Evolutionary conservation across 2,113 vertebrate species (phyloP), one percentile per base, ranked within the genome.

Genomic region (Lonchura striata): DNA sequence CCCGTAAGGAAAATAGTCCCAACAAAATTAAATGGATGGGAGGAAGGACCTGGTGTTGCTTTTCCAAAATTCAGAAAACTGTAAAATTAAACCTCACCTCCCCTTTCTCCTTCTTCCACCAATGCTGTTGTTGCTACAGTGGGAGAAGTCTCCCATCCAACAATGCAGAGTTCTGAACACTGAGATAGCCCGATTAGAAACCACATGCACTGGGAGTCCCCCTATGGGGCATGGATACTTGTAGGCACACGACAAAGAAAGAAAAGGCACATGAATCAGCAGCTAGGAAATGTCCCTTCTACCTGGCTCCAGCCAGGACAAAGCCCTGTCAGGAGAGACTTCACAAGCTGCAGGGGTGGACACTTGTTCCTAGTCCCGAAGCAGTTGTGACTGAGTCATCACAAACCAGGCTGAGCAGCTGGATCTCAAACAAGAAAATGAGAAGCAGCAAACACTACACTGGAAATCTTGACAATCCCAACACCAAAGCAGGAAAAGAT

Each of bases 51-150:
- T 37, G 47, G 13, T 7, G 13, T 8, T 37, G 19, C 22, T 53
- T 47, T 82, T 47, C 47, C 41, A 71, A 52, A 41, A 78, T 25
- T 20, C 64, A 54, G 28, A 63, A 93, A 82, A 70, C 9, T 27
- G 39, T 33, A 56, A 76, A 92, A 82, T 39, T 35, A 76, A 79
- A 82, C 31, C 37, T 80, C 27, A 52, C 13, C 8, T 82, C 19
- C 39, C 28, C 7, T 74, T 84, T 15, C 44, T 53, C 56, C 44
- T 24, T 79, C 39, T 82, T 65, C 23, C 16, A 82, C 46, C 75
- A 72, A 9, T 1, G 1, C 22, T 47, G 7, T 0, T 54, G 49
- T 35, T 57, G 24, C 42, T 41, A 16, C 0, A 56, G n/a, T 6
- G 13, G 76, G 21, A 52, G 37, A 61, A 37, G 35, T 30, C 24